Conservation (phyloP, 1,140 invertebrate genomes). For the Arctopsyche grandis region DNA sequence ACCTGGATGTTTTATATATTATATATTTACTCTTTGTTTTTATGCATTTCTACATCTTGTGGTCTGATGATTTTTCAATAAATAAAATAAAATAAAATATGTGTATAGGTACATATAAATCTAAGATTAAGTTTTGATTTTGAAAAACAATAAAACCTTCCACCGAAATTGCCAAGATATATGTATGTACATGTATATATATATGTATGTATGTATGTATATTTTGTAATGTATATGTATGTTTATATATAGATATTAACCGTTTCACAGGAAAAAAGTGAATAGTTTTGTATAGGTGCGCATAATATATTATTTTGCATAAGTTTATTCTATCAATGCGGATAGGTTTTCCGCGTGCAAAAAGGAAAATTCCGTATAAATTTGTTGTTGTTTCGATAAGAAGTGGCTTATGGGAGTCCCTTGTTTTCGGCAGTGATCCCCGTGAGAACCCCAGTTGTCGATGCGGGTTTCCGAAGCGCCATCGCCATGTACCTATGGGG, state of each 20-base stretch:
- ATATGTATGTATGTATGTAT: background rate
- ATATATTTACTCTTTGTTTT: no score
- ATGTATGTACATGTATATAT: background rate
- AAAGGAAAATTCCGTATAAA: slow-evolving; percentile 20
- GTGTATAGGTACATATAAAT: no score
- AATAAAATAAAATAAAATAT: no score
- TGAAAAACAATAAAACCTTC: background rate
- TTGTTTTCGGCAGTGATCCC: slow-evolving; percentile 30
- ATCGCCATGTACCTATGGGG: no score
- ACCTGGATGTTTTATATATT: no score
- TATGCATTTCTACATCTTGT: no score
- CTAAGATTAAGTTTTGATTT: no score
- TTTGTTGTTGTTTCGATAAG: slow-evolving; percentile 31
- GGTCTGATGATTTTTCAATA: no score
- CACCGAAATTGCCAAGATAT: background rate
- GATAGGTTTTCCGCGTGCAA: background rate
- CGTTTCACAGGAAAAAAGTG: background rate
- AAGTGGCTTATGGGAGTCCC: slow-evolving; percentile 31
- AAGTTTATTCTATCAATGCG: slow-evolving; percentile 29
- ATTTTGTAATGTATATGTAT: background rate
- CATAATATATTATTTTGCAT: slow-evolving; percentile 12
- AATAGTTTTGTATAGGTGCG: background rate
- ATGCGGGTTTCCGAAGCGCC: slow-evolving; percentile 12
- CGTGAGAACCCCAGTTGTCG: slow-evolving; percentile 26
- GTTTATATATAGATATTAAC: background rate